Evolutionary conservation across 2,113 vertebrate genomes (phyloP), one percentile per base, ranked within the genome.

Genomic region (Calyptommatus sinebrachiatus): DNA sequence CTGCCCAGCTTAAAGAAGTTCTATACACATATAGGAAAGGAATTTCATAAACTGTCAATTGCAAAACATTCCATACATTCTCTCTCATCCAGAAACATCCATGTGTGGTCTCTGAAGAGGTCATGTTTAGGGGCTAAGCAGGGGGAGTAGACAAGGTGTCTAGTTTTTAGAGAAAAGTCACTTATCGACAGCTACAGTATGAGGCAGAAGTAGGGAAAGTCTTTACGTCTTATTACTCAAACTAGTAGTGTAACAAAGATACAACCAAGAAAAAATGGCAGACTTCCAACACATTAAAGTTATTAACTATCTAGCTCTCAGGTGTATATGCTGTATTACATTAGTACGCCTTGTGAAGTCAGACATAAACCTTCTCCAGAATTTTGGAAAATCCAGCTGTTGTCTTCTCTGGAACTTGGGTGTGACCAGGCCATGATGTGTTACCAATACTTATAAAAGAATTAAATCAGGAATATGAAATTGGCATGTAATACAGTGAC

Each of bases 51-150:
- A 90, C 91, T 91, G 84, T 86, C 91, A 90, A 86, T 87, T 92
- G 91, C 92, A 93, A 92, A 92, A 93, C 91, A 91, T 93, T 93
- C 91, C 91, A 92, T 90, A 89, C 91, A 92, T 92, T 92, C 91
- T 84, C 81, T 80, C 90, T 88, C 91, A 89, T 93, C 91, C 78
- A 89, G 90, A 92, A 90, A 91, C 90, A 91, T 91, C 85, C 91
- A 87, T 93, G 92, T 93, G 92, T 93, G 92, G 92, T 92, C 92
- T 93, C 89, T 5, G 31, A 88, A 88, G 88, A 92, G 91, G 92
- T 93, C 90, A 90, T 85, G 80, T 91, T 88, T 90, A 85, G 87
- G 82, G 88, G 88, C 89, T 91, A 84, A 29, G 62, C 87, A 92
- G 85, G 20, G n/a, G 61, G 62, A n/a, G 45, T 65, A 76, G 90